phyloP scores from a whole-genome alignment of 2,888 invertebrate species.

The Sisyra nigra region DNA sequence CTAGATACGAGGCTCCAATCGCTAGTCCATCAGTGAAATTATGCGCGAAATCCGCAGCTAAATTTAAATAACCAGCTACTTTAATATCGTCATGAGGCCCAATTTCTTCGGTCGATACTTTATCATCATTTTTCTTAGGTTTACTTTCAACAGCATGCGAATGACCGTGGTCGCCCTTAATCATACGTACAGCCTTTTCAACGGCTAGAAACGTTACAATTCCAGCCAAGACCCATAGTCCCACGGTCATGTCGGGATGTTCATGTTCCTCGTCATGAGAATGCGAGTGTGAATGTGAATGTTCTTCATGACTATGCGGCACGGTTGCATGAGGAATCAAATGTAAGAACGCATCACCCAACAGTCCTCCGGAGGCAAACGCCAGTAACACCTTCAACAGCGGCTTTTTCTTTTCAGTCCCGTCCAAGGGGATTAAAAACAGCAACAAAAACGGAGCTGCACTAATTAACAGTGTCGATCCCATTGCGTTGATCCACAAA shows the following conservation, averaged over 20 bases:
- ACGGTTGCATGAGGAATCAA: conserved; percentile 89
- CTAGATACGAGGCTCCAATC: conserved; percentile 93
- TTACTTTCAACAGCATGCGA: conserved; percentile 33
- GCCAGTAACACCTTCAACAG: conserved; percentile 79
- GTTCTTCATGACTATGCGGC: conserved; percentile 29
- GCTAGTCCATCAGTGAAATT: conserved; percentile 99
- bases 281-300: conserved; percentile 29
- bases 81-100: conserved; percentile 37
- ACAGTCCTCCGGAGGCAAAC: conserved; percentile 87
- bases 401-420: conserved; percentile 66
- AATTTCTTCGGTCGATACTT: conserved; percentile 21
- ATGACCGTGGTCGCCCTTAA: conserved; percentile 73
- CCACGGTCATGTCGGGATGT: conserved; percentile 72
- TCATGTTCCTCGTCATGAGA: conserved; percentile 35
- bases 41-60: conserved; percentile 96
- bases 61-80: conserved; percentile 86
- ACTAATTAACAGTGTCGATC: conserved; percentile 86
- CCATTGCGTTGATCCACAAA: conserved; percentile 68
- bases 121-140: conserved; percentile 15
- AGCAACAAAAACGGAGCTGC: conserved; percentile 87
- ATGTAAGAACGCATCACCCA: conserved; percentile 98
- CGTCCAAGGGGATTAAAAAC: conserved; percentile 84
- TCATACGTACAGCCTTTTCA: conserved; percentile 78
- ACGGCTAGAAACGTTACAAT: conserved; percentile 84
- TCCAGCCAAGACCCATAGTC: conserved; percentile 86